Base-by-base conservation (phyloP, 2,113 vertebrate species). In the Panthera leo region DNA sequence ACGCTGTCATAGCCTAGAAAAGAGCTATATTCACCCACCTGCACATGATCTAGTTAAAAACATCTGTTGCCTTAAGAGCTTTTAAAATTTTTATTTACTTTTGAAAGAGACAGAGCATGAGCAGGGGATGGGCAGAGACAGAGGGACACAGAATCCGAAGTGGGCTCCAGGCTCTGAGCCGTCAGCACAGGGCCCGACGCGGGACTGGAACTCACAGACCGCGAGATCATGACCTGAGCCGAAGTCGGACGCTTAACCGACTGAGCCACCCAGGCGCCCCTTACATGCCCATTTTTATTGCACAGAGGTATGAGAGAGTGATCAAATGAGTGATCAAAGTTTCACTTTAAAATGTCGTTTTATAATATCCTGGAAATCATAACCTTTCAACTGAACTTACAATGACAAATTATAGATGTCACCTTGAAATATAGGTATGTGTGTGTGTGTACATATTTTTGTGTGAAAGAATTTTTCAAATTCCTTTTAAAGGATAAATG, bases 301-400 rank as follows among this genome's bases (percentile, higher is more conserved):
- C n/a, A 75, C 0, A 75, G 13, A 96, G 25, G 13, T 68, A n/a
- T 11, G 21, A 88, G 0, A 51, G 42, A 73, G 68, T 55, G 53
- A 73, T 31, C 78, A 68, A 95, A 94, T 86, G 68, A 80, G 53
- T 63, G 36, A 95, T 75, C 68, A 48, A 92, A 75, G 39, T 42
- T 96, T 63, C n/a, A 82, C 25, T 93, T 82, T 85, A 96, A 95
- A 84, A 94, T 86, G 79, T 82, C 83, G 80, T 89, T 97, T 97
- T 93, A 93, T 34, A 86, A 53, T 84, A 80, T 25, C 29, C 61
- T 95, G 53, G 67, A 96, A 93, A 92, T 68, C 53, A 94, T 36
- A 94, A 48, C 67, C 53, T 96, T 86, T 93, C 45, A 96, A 95
- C 42, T 82, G 73, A 94, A 90, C 13, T 86, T 78, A 95, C 7